A percentile compares a stretch with the other conserved stretches of the same genome.
Conservation (phyloP, 2,797 vertebrate genomes). For the Microchirus variegatus region DNA sequence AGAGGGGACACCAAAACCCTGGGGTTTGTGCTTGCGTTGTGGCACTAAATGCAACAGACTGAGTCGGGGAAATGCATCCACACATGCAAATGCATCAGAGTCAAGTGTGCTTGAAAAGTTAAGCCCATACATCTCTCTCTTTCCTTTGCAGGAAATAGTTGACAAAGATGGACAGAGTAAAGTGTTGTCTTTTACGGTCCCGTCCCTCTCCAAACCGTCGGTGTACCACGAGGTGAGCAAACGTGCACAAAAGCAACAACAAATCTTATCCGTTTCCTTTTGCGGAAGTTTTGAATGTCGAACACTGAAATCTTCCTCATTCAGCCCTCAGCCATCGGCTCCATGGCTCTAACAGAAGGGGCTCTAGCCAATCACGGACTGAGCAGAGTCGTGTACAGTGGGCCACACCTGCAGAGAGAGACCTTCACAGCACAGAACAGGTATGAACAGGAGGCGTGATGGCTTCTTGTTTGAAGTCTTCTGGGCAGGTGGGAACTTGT, state of each 20-base stretch:
- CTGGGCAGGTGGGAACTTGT: neutral
- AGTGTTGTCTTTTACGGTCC: conserved; percentile 94
- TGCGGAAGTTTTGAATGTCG: conserved; percentile 3
- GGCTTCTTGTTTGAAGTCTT: neutral
- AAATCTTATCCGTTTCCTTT: neutral
- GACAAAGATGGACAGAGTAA: conserved; percentile 97
- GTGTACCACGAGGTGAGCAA: conserved; percentile 94
- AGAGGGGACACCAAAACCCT: conserved; percentile 75
- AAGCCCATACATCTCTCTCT: neutral
- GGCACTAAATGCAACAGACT: conserved; percentile 10
- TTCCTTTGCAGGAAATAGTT: conserved; percentile 91
- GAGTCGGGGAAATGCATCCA: conserved; percentile 19
- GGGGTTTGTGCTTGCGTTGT: conserved; percentile 42
- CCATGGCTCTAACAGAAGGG: conserved; percentile 95
- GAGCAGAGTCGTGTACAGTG: conserved; percentile 93
- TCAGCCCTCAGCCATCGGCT: conserved; percentile 95
- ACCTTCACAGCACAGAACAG: conserved; percentile 97
- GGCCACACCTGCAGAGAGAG: conserved; percentile 96
- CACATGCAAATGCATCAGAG: conserved; percentile 31
- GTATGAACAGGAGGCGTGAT: conserved; percentile 65
- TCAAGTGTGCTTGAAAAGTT: conserved; percentile 35
- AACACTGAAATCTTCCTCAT: conserved; percentile 9
- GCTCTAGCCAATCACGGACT: conserved; percentile 95
- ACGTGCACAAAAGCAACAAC: neutral
- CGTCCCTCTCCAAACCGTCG: conserved; percentile 96